A percentile compares a stretch with the other conserved stretches of the same genome.
Conservation (phyloP, 2,113 vertebrate genomes). For the Chloropsis cyanopogon region DNA sequence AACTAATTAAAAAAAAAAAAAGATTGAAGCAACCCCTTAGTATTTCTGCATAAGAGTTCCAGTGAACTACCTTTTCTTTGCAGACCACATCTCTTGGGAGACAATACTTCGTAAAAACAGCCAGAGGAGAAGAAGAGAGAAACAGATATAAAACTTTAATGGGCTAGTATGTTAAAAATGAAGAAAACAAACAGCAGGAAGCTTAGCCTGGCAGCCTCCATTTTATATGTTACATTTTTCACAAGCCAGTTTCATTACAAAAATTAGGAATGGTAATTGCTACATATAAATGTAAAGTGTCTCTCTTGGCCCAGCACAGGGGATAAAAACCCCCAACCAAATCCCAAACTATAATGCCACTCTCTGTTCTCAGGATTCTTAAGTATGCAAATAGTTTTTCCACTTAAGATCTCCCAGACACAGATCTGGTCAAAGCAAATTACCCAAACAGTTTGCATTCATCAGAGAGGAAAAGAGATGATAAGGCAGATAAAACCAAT, state of each 20-base stretch:
- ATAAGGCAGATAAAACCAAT: constrained; percentile 58
- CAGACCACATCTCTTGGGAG: not conserved
- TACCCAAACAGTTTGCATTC: constrained; percentile 63
- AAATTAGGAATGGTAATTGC: constrained; percentile 51
- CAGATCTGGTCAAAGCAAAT: constrained; percentile 67
- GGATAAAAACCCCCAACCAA: constrained; percentile 28
- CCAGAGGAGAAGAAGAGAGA: not conserved
- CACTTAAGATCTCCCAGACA: constrained; percentile 65
- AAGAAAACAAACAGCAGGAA: not conserved
- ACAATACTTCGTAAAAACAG: not conserved
- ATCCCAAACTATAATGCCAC: constrained; percentile 42
- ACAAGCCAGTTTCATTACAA: constrained; percentile 30
- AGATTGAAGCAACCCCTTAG: not conserved
- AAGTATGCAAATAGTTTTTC: constrained; percentile 72
- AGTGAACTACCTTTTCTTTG: not conserved
- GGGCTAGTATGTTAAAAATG: not conserved
- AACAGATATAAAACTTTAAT: not conserved
- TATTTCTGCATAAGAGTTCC: not conserved
- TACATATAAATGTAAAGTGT: constrained; percentile 47
- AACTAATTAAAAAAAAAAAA: not conserved
- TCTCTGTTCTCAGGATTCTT: constrained; percentile 56
- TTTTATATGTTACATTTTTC: constrained; percentile 15
- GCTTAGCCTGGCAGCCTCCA: not conserved
- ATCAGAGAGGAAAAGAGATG: constrained; percentile 59
- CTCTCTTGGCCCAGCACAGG: constrained; percentile 17